Conservation (phyloP, 2,888 invertebrate genomes). For the Scaptomyza parva region DNA sequence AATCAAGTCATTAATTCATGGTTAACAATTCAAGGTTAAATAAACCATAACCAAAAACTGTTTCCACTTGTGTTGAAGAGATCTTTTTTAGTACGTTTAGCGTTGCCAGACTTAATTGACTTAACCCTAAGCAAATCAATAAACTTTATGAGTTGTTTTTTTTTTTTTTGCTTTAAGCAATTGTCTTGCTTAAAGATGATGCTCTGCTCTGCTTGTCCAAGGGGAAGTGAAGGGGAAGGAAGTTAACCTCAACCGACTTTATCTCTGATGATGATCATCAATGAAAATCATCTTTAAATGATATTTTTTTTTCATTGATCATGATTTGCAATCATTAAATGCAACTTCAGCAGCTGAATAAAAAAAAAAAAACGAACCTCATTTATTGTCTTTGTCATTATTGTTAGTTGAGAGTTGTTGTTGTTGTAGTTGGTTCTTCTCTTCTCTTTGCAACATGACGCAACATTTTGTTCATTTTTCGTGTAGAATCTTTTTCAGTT, state of each 20-base stretch:
- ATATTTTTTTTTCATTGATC: conserved; percentile 49
- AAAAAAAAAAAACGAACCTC: conserved; percentile 49
- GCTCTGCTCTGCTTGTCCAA: too few species aligned
- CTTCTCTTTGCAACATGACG: conserved; percentile 50
- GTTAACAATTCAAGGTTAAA: conserved; percentile 14
- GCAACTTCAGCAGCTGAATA: conserved; percentile 48
- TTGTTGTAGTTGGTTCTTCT: conserved; percentile 18
- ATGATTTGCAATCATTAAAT: conserved; percentile 46
- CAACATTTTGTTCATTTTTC: conserved; percentile 22
- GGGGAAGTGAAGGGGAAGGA: background rate
- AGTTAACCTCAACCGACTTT: conserved; percentile 66
- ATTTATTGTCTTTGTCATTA: conserved; percentile 54
- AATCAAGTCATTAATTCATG: conserved; percentile 10
- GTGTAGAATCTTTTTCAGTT: conserved; percentile 9
- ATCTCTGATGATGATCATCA: background rate
- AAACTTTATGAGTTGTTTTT: conserved; percentile 53
- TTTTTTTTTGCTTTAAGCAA: conserved; percentile 16
- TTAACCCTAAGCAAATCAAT: conserved; percentile 44
- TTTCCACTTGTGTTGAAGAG: conserved; percentile 1
- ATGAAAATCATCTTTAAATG: background rate
- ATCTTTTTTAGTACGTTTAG: background rate
- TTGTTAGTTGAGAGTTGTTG: conserved; percentile 13
- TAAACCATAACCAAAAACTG: background rate
- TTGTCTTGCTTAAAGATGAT: conserved; percentile 17
- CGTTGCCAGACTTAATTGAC: conserved; percentile 20